phyloP scores from a whole-genome alignment of 1,140 invertebrate genomes.

The Hydropsyche tenuis region DNA sequence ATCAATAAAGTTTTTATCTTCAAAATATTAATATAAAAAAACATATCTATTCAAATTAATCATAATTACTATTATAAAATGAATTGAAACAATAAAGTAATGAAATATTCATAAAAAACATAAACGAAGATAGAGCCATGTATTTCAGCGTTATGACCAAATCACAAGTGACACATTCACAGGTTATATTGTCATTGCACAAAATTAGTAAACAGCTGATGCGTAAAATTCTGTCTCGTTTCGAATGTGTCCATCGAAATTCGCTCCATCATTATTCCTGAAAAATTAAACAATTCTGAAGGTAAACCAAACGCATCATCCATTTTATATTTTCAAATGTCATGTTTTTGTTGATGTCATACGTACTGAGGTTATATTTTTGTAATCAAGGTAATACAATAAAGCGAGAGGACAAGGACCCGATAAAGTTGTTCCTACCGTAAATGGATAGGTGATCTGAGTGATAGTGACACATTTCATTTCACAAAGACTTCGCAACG shows the following conservation, averaged over 20 bases:
- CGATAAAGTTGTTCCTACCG: neutral
- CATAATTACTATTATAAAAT: no score
- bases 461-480: neutral
- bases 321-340: neutral
- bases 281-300: neutral
- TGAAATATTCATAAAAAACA: no score
- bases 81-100: no score
- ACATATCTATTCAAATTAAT: no score
- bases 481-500: neutral
- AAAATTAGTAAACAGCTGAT: slow-evolving; percentile 15
- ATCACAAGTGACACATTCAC: neutral
- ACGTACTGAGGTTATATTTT: neutral
- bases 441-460: neutral
- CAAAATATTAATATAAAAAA: no score
- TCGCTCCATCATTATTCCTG: no score
- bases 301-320: neutral
- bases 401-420: slow-evolving; percentile 15
- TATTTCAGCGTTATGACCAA: no score
- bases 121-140: no score
- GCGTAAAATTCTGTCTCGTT: no score
- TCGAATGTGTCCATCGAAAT: no score
- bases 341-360: slow-evolving; percentile 1
- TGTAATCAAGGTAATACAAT: neutral
- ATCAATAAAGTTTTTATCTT: no score
- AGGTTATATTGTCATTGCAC: neutral